These are phyloP conservation scores for Eleutherodactylus coqui DNA, from an alignment of 2,797 vertebrate genomes.

Conservation along the genomic window DNA sequence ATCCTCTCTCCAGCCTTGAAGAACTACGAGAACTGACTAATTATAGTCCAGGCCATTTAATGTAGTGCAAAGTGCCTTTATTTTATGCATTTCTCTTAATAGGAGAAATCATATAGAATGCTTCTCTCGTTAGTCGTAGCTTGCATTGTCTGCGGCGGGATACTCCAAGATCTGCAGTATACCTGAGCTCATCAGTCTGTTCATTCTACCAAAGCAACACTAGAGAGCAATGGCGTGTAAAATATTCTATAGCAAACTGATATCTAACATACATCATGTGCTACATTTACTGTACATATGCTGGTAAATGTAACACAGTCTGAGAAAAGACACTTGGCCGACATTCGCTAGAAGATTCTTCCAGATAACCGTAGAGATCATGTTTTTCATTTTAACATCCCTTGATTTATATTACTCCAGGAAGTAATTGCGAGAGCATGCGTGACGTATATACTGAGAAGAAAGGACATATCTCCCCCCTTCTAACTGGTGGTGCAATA, in stretches of 20 bases:
- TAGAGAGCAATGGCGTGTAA: slow-evolving; percentile 28
- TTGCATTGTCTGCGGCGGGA: neutral
- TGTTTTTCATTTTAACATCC: slow-evolving; percentile 23
- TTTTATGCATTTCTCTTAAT: neutral
- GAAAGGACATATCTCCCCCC: neutral
- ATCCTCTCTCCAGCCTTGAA: neutral
- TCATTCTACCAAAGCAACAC: slow-evolving; percentile 21
- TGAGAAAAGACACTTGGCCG: neutral
- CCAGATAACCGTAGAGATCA: slow-evolving; percentile 8
- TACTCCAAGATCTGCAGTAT: neutral
- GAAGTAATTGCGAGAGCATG: neutral
- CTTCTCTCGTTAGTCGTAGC: neutral
- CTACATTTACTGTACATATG: slow-evolving; percentile 7
- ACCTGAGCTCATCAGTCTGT: neutral
- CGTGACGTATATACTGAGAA: neutral
- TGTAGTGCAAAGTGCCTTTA: neutral
- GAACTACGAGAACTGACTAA: neutral
- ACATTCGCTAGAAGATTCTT: slow-evolving; percentile 8
- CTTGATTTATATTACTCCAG: slow-evolving; percentile 34
- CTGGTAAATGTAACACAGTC: slow-evolving; percentile 18
- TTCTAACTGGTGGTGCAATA: neutral
- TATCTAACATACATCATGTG: neutral
- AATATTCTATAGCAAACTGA: neutral
- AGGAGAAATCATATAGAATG: neutral
- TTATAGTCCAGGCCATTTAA: neutral